Base-by-base conservation (phyloP, 2,888 invertebrate genomes). In the Leptinotarsa juncta region DNA sequence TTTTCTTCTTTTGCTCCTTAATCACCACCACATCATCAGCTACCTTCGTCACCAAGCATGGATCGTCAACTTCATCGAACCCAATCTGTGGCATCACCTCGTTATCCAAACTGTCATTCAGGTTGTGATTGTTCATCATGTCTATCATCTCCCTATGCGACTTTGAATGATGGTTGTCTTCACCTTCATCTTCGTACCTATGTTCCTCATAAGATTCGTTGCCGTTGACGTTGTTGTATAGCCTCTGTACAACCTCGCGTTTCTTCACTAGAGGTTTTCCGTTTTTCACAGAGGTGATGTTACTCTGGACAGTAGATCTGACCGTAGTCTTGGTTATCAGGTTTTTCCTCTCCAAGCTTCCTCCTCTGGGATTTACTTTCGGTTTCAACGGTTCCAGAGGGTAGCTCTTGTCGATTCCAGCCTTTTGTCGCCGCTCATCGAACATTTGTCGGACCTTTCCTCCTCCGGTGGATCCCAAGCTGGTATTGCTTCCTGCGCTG, bases 381-480 rank as follows among this genome's bases (percentile, higher is more conserved):
- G 89, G 82, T 78, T 91, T 91, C 72, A 96, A 90, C 0, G 96
- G 96, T 83, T 95, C 94, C 1, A 96, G 89, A 0, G 95, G 95
- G 87, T 95, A 94, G 84, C 95, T 95, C 82, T 94, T 93, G 88
- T 96, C 95, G 79, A 95, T 93, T 51, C 95, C 95, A 3, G 92
- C 92, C 73, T 90, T 90, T 81, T 94, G 94, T 55, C 95, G 91
- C 42, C 95, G 91, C 85, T 95, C 95, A 84, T 95, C 94, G 84
- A 96, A 96, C 94, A 96, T 94, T 89, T 95, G 95, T 16, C 96
- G 92, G 48, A 95, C 95, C 65, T 82, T 81, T 60, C 85, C 85
- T n/a, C 84, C 84, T 16, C 84, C 84, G 2, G 81, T 82, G 7
- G 83, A 80, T 1, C 76, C 72, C 73, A 85, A 82, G 75, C 87